Conservation (phyloP, 2,888 invertebrate genomes). For the Synergus laeviventris region DNA sequence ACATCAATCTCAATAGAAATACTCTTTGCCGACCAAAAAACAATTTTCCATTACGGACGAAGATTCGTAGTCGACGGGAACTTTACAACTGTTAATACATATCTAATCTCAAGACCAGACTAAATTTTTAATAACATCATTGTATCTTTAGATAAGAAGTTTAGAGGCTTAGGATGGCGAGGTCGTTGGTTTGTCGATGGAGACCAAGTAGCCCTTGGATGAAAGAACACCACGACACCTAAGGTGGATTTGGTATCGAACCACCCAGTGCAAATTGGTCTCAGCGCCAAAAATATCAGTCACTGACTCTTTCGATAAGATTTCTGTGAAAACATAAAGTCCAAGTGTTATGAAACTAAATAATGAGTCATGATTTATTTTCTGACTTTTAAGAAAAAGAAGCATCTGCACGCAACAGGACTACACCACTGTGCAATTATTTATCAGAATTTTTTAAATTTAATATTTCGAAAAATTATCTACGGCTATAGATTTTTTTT, state of each 20-base stretch:
- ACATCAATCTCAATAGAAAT: not conserved
- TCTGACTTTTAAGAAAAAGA: not conserved
- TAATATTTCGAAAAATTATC: no score
- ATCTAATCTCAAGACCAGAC: not conserved
- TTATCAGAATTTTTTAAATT: no score
- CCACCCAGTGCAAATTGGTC: slow-evolving; percentile 83
- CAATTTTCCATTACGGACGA: not conserved
- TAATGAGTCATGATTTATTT: not conserved
- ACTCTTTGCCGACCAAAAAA: not conserved
- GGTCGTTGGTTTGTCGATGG: slow-evolving; percentile 59
- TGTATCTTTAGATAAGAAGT: not conserved
- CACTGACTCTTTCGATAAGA: slow-evolving; percentile 78
- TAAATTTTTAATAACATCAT: not conserved
- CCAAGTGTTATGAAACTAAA: not conserved
- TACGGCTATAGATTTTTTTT: no score
- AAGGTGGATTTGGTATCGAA: slow-evolving; percentile 92
- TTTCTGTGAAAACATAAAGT: slow-evolving; percentile 75
- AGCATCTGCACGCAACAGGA: not conserved
- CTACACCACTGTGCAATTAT: no score
- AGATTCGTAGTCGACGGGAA: not conserved
- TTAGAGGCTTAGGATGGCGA: not conserved
- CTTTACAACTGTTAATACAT: not conserved
- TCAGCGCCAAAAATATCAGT: slow-evolving; percentile 79
- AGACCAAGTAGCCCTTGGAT: slow-evolving; percentile 90
- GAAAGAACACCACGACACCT: slow-evolving; percentile 94